Evolutionary conservation across 1,140 invertebrate species (phyloP), one percentile per base, ranked within the genome.

Genomic region (Zaprionus gabonicus): DNA sequence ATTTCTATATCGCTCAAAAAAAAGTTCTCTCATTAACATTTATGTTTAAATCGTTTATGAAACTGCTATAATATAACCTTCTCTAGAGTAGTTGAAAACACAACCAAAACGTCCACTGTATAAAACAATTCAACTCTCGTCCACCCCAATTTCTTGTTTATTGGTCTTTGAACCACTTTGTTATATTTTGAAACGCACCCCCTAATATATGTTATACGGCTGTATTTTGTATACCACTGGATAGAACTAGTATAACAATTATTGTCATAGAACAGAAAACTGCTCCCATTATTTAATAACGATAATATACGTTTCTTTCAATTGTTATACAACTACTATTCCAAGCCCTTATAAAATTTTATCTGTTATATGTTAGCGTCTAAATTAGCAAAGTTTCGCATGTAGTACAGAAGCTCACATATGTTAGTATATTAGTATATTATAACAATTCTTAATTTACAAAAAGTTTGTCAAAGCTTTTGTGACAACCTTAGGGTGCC

Each of bases 361-460:
- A n/a, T n/a, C 6, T 41, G n/a, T 46, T 46, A 46, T 46, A 34
- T 34, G 9, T 9, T 34, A 46, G 25, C 17, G 5, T 25, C 20
- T 25, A 6, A 15, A 23, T 25, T 34, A 51, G 20, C 46, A 51
- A 51, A 13, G 46, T 51, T 17, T 25, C 13, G n/a, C 27, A 62
- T 5, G n/a, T 25, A 63, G 25, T 58, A 41, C 17, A 77, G 44
- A 73, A 44, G 13, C n/a, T 62, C 17, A 38, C 23, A 38, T 10
- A 25, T 13, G 7, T 17, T 41, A 7, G 28, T 31, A 44, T 67
- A 60, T 70, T 75, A 51, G 28, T 31, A 44, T 67, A 60, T 70
- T 75, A 51, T n/a, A 56, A 34, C 27, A 72, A 69, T 55, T 28
- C n/a, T 59, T 31, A 58, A 13, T 46, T 49, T 49, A 49, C 10